Base-by-base conservation (phyloP, 2,888 invertebrate species). In the Rugalucina vietnamica region DNA sequence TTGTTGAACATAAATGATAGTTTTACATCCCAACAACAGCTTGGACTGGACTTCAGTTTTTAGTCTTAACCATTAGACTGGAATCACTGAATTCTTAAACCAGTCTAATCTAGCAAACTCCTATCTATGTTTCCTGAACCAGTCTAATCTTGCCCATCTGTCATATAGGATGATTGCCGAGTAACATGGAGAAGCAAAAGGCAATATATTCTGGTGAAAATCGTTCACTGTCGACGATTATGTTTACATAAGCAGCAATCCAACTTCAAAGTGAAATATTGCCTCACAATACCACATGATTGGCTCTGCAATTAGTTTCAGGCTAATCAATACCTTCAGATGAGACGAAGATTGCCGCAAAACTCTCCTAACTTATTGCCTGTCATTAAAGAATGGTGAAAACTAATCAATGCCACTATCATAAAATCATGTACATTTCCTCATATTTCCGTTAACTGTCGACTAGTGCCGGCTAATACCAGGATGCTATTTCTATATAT, bases 201-300 rank as follows among this genome's bases (percentile, higher is more conserved):
- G 54, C 75, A 75, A 57, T 57, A 75, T 75, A 57, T 57, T 75
- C 36, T 75, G 75, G 54, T 37, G 79, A 76, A 84, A 88, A 84
- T 84, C 71, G 84, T 84, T 84, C 81, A 84, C 81, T 77, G 85
- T 84, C 81, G 75, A 49, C 65, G 76, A 79, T 78, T 69, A 82
- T 88, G 88, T 88, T 88, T 88, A 84, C 88, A 84, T 88, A 86
- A 84, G 88, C 79, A 43, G 79, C 79, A 76, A 81, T 54, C 49
- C 81, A 86, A 85, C 88, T 87, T 88, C 89, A 85, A 84, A 81
- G 90, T 89, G 88, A 87, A 87, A 88, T 87, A 90, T 88, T 89
- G 89, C 65, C 72, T 74, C 83, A 88, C 88, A 88, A 88, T 85
- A 82, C 85, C 69, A 73, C 77, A 84, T 84, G 88, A 88, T 86